phyloP scores from a whole-genome alignment of 2,797 vertebrate species.

The Ibycter americanus region DNA sequence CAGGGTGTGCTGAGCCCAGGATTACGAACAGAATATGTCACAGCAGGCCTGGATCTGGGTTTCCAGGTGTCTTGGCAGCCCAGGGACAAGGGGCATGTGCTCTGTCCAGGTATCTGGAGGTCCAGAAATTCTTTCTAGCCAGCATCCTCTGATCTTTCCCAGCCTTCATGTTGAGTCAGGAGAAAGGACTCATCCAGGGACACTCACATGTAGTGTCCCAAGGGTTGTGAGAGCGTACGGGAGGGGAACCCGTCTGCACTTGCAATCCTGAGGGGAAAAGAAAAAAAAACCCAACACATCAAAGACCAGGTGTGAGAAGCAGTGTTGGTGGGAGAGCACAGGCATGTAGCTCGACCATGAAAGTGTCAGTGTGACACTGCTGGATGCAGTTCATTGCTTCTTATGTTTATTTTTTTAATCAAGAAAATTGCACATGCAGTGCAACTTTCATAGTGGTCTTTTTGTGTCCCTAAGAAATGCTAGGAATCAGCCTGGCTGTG shows the following conservation, averaged over 20 bases:
- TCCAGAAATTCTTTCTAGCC: background rate
- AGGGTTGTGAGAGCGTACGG: background rate
- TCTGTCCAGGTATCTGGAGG: background rate
- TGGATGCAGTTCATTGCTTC: background rate
- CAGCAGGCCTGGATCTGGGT: background rate
- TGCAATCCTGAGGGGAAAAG: background rate
- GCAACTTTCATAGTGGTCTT: background rate
- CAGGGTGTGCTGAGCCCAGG: background rate
- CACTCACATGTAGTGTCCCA: background rate
- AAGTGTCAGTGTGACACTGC: background rate
- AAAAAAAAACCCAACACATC: accelerated
- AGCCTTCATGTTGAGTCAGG: accelerated
- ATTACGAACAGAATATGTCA: background rate
- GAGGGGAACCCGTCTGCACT: background rate
- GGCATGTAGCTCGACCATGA: background rate
- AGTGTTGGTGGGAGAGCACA: background rate
- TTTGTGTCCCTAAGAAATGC: background rate
- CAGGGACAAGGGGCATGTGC: background rate
- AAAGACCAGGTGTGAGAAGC: background rate
- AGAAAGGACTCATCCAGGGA: background rate
- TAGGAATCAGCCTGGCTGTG: background rate
- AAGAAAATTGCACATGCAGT: background rate
- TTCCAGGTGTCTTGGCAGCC: background rate
- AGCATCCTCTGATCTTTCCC: background rate
- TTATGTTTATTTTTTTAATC: slow-evolving; percentile 22